Evolutionary conservation across 2,113 vertebrate species (phyloP), one percentile per base, ranked within the genome.

Genomic region (Dissostichus mawsoni): DNA sequence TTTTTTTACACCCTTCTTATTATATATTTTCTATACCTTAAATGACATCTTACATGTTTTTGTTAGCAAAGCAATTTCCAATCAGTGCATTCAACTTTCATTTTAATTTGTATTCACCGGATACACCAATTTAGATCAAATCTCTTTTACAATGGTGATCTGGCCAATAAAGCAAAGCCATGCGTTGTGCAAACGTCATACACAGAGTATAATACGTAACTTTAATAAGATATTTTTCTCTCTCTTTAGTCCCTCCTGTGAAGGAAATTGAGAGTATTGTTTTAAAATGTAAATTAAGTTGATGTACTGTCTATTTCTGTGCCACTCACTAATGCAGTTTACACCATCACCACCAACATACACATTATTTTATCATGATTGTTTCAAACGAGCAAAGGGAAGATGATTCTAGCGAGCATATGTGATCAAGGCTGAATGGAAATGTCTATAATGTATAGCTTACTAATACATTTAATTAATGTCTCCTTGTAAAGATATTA

Each of bases 401-500:
- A 62, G 61, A 55, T 52, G 14, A 9, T 55, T 72, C 25, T n/a
- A 67, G 33, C 8, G 2, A 63, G 56, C 45, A 23, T 63, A 41
- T 62, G 36, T 55, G 59, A 80, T 67, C 52, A 69, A 62, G 52
- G 36, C 23, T 45, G 36, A 83, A 68, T 48, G 62, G 53, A 68
- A 78, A 75, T 80, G 69, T 73, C 1, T 57, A 48, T 76, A 33
- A 74, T 73, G 70, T 55, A 57, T 23, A 65, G 52, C 73, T 74
- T 59, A 56, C 45, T 76, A 56, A 79, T 75, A 66, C 13, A 80
- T 79, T 72, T 56, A 45, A 12, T 63, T 69, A 18, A 67, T 80
- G 80, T 75, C 62, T 69, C 73, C 62, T 69, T 75, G 69, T 65
- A 72, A 86, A 81, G 47, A 67, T 23, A 73, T 80, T 57, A 82